Percentiles rank a stretch among this genome's conserved stretches.
Evolutionary conservation across 2,797 vertebrate species (phyloP).

Genomic region (Cygnus olor): DNA sequence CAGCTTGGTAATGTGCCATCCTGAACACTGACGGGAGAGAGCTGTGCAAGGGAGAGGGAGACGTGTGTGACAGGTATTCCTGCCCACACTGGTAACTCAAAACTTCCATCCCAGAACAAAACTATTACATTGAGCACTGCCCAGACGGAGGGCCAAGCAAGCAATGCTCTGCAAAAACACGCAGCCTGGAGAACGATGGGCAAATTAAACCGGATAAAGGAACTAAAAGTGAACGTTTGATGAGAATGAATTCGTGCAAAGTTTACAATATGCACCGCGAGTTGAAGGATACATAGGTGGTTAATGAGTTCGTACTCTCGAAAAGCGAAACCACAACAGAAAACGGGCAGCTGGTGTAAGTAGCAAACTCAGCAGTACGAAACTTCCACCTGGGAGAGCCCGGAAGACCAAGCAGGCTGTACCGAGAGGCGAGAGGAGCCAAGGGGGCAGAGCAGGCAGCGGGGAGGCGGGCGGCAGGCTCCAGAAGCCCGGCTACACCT

Average conservation of each 20-base stretch:
- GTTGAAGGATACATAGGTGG: accelerated
- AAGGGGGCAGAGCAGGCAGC: too few species aligned
- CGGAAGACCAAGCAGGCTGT: accelerated
- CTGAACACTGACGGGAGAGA: neutral
- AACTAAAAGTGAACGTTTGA: neutral
- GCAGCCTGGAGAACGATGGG: neutral
- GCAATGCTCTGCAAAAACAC: neutral
- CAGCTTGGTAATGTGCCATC: neutral
- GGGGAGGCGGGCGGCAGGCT: too few species aligned
- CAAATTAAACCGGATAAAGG: neutral
- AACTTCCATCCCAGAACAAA: neutral
- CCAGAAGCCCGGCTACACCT: too few species aligned
- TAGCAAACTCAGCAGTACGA: neutral
- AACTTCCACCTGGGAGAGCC: neutral
- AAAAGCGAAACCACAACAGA: neutral
- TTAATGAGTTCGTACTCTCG: neutral
- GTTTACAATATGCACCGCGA: neutral
- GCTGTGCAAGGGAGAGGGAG: neutral
- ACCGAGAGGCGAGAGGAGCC: too few species aligned
- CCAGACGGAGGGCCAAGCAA: neutral
- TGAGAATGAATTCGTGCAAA: neutral
- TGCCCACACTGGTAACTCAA: neutral
- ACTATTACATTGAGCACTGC: neutral
- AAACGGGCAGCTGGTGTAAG: neutral
- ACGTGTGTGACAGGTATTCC: neutral